Percentiles rank a stretch among this genome's conserved stretches.
These are phyloP conservation scores for Parotocinclus haroldoi DNA, from an alignment of 2,797 vertebrate species.

Conservation along the genomic window DNA sequence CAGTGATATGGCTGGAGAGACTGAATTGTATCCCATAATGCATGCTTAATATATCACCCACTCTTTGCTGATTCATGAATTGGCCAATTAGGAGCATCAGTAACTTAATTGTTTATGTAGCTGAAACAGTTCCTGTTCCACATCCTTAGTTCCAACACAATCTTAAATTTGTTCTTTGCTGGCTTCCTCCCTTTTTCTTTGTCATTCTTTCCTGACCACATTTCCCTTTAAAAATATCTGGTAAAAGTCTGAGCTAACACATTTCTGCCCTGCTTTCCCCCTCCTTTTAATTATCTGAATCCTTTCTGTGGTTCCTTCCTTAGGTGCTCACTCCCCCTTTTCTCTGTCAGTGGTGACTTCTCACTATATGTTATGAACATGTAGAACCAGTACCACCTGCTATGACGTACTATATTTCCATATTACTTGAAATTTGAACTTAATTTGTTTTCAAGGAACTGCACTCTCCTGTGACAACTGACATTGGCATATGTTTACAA, in stretches of 20 bases:
- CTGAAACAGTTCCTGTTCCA: background rate
- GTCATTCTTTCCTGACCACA: constrained; percentile 46
- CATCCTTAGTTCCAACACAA: background rate
- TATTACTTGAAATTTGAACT: too few species aligned
- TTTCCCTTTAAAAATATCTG: constrained; percentile 51
- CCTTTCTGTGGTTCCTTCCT: constrained; percentile 35
- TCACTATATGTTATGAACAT: background rate
- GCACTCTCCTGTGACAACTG: too few species aligned
- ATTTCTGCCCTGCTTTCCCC: constrained; percentile 45
- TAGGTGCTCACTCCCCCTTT: constrained; percentile 28
- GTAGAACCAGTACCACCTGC: too few species aligned
- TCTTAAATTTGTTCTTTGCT: constrained; percentile 24
- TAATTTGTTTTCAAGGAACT: too few species aligned
- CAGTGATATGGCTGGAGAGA: background rate
- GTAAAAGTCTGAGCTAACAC: constrained; percentile 1
- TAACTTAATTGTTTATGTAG: background rate
- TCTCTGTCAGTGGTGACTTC: constrained; percentile 2
- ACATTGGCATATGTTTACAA: too few species aligned
- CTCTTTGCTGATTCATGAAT: background rate
- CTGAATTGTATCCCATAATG: background rate
- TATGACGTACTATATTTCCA: too few species aligned
- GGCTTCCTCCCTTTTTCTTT: constrained; percentile 57
- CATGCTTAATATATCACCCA: too few species aligned
- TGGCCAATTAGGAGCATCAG: background rate
- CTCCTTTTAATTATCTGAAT: constrained; percentile 33